A percentile compares a stretch with the other conserved stretches of the same genome.
phyloP scores from a whole-genome alignment of 2,797 vertebrate genomes.

The Aphelocoma californica region DNA sequence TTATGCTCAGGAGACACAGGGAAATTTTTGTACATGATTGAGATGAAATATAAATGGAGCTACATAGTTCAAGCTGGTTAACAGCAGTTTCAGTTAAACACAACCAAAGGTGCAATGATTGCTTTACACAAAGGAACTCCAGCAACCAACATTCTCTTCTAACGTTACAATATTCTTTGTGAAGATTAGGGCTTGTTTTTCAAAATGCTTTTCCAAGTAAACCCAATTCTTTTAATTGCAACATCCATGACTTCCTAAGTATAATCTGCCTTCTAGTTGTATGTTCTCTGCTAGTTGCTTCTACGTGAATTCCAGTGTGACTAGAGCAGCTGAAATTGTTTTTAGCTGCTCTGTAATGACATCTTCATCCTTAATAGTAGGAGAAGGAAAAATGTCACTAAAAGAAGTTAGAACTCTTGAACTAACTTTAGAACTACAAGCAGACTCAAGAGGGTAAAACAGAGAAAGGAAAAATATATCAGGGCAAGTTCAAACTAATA shows the following conservation, averaged over 20 bases:
- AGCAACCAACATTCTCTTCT: not conserved
- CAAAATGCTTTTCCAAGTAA: not conserved
- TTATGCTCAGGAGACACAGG: not conserved
- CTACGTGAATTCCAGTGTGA: not conserved
- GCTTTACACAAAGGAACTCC: not conserved
- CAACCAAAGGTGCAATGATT: not conserved
- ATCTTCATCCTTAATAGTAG: not conserved
- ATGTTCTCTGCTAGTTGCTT: not conserved
- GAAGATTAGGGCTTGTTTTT: not conserved
- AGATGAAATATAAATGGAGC: not conserved
- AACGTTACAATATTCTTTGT: fast-evolving
- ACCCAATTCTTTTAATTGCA: not conserved
- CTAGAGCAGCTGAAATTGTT: not conserved
- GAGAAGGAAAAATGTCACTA: not conserved
- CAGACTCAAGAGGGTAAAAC: not conserved
- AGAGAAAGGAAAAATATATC: not conserved
- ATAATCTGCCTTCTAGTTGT: not conserved
- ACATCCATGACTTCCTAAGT: not conserved
- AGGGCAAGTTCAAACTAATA: not conserved
- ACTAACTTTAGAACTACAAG: not conserved
- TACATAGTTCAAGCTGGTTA: not conserved
- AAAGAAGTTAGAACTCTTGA: not conserved
- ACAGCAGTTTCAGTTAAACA: not conserved
- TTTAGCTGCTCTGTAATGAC: not conserved
- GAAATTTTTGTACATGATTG: not conserved